Evolutionary conservation across 2,113 vertebrate genomes (phyloP).

Genomic region (Corynorhinus townsendii): DNA sequence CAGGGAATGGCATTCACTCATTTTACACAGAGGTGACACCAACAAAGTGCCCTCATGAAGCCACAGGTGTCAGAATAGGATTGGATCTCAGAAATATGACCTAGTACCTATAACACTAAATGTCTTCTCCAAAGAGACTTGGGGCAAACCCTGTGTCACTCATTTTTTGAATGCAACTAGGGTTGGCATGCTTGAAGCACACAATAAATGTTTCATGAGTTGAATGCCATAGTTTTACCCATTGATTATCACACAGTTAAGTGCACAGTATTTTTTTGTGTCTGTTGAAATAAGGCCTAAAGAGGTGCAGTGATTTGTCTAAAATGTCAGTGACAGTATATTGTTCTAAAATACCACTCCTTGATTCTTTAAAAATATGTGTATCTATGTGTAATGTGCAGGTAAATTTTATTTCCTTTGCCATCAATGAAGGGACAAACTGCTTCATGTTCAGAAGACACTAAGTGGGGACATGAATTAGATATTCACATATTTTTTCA

Average conservation of each 20-base stretch:
- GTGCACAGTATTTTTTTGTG: not conserved
- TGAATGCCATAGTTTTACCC: not conserved
- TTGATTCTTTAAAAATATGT: not conserved
- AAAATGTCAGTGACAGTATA: not conserved
- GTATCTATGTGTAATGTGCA: not conserved
- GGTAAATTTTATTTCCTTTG: conserved; percentile 18
- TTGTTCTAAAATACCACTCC: not conserved
- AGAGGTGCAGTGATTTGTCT: not conserved
- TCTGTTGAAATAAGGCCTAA: not conserved
- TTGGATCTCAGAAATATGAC: not conserved
- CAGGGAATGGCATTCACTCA: not conserved
- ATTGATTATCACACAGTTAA: not conserved
- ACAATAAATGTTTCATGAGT: not conserved
- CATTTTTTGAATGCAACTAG: not conserved
- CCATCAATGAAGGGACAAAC: not conserved
- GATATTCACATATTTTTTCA: not conserved
- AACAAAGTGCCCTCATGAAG: not conserved
- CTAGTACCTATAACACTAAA: not conserved
- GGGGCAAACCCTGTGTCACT: not conserved
- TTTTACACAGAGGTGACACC: not conserved
- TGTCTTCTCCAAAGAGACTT: not conserved
- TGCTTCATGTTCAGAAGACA: not conserved
- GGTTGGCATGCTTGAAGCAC: not conserved
- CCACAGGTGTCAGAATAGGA: not conserved
- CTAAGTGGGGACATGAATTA: not conserved